Evolutionary conservation across 2,797 vertebrate genomes (phyloP), one percentile per base, ranked within the genome.

Genomic region (Pangasius mekongensis): DNA sequence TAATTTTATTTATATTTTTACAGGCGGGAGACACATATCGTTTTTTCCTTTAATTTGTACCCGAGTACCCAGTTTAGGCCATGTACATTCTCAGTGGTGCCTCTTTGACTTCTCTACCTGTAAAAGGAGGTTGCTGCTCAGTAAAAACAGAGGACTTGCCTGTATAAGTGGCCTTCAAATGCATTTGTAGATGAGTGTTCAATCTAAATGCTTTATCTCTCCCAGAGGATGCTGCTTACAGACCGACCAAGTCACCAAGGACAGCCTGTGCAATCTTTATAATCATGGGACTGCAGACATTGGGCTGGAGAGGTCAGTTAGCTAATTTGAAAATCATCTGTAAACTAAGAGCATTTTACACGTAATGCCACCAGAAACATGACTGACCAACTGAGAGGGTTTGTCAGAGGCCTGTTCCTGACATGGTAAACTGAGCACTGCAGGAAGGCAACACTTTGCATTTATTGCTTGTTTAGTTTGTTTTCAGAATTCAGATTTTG

Each of bases 151-250:
- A 81, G 82, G 78, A 16, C 20, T 62, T 76, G 36, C n/a, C 43
- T 58, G 43, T 71, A 77, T 33, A 76, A 71, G 76, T 33, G 62
- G 24, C 54, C 10, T 77, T 76, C 56, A 64, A 54, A 71, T 67
- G 69, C 84, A 87, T 84, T 73, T 86, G 83, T 81, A 83, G 74
- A 84, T 47, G 69, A 82, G 64, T 49, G 69, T 91, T 91, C 86
- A 77, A 92, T 91, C 87, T 91, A 90, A 92, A 91, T 92, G 91
- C 90, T 90, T 92, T 14, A 56, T 81, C 69, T 83, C 33, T 47
- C 39, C n/a, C 43, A n/a, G 9, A 89, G 78, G 49, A 77, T 84
- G 64, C 60, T 86, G 73, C 83, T 89, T 84, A 36, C 13, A 47
- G 52, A 81, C 62, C 43, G 54, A 52, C 27, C n/a, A 36, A 87